Evolutionary conservation across 2,888 invertebrate genomes (phyloP).

Genomic region (Pantelozetes paolii): DNA sequence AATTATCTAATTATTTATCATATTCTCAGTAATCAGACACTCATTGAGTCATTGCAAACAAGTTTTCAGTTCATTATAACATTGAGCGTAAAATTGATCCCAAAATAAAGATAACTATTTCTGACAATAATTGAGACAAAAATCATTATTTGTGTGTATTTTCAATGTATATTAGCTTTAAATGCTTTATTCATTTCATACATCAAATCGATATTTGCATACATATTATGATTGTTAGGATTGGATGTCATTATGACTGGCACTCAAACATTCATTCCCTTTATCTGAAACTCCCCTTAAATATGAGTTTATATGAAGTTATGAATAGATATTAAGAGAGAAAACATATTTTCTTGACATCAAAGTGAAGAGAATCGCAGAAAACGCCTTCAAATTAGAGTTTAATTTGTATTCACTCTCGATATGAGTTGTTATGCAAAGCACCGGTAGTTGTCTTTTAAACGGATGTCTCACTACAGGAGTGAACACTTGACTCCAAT

Average conservation of each 20-base stretch:
- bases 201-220: constrained; percentile 25
- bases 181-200: neutral
- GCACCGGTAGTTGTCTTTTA: constrained; percentile 17
- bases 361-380: neutral
- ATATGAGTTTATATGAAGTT: neutral
- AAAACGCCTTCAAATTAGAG: constrained; percentile 30
- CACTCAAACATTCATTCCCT: neutral
- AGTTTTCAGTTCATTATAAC: constrained; percentile 31
- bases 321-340: neutral
- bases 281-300: neutral
- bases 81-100: neutral
- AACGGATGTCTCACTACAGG: constrained; percentile 35
- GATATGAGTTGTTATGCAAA: constrained; percentile 7
- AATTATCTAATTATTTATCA: constrained; percentile 24
- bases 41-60: neutral
- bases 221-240: neutral
- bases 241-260: constrained; percentile 12
- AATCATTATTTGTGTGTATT: no score
- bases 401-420: constrained; percentile 31
- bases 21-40: neutral
- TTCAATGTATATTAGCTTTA: constrained; percentile 28
- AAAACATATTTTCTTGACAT: neutral
- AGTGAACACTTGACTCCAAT: neutral
- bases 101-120: neutral
- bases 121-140: constrained; percentile 18